A percentile compares a stretch with the other conserved stretches of the same genome.
These are phyloP conservation scores for Lordiphosa fenestrarum DNA, from an alignment of 2,888 invertebrate genomes.

Conservation along the genomic window DNA sequence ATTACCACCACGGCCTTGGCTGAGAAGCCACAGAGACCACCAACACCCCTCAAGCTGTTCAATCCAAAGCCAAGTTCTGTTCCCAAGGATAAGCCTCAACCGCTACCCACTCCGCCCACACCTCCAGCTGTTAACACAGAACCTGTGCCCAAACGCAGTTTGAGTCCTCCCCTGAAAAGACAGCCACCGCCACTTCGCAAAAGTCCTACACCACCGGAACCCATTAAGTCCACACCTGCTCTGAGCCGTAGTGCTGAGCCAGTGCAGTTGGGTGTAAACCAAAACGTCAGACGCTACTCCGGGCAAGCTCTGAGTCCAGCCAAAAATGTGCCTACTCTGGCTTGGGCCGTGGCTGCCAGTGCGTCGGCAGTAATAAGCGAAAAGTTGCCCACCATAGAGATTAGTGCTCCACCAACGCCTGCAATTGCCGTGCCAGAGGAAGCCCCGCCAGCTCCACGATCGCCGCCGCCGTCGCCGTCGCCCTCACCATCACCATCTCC, in stretches of 20 bases:
- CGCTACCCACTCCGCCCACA: slow-evolving; percentile 47
- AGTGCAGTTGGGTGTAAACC: slow-evolving; percentile 68
- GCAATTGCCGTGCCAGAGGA: slow-evolving; percentile 3
- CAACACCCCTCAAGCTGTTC: slow-evolving; percentile 27
- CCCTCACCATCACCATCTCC: slow-evolving; percentile 8
- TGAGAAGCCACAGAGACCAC: slow-evolving; percentile 32
- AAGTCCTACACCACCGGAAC: slow-evolving; percentile 65
- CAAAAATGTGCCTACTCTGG: slow-evolving; percentile 67
- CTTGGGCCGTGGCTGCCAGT: slow-evolving; percentile 71
- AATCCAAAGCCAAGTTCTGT: slow-evolving; percentile 28
- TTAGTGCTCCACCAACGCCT: slow-evolving; percentile 68
- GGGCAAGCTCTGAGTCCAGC: slow-evolving; percentile 66
- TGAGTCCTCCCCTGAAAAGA: slow-evolving; percentile 41
- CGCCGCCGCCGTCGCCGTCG: slow-evolving; percentile 13
- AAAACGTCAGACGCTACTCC: slow-evolving; percentile 69
- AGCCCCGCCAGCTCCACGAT: slow-evolving; percentile 8
- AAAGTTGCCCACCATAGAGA: slow-evolving; percentile 69
- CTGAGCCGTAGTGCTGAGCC: slow-evolving; percentile 78
- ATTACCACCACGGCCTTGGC: slow-evolving; percentile 48
- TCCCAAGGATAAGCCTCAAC: slow-evolving; percentile 49
- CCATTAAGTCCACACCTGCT: slow-evolving; percentile 68
- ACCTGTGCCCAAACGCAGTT: slow-evolving; percentile 42
- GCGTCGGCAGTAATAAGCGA: slow-evolving; percentile 47
- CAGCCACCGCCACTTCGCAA: slow-evolving; percentile 40
- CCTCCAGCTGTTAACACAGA: slow-evolving; percentile 26